Percentiles rank a stretch among this genome's conserved stretches.
phyloP scores from a whole-genome alignment of 2,888 invertebrate species.

The Scaptodrosophila latifasciaeformis region DNA sequence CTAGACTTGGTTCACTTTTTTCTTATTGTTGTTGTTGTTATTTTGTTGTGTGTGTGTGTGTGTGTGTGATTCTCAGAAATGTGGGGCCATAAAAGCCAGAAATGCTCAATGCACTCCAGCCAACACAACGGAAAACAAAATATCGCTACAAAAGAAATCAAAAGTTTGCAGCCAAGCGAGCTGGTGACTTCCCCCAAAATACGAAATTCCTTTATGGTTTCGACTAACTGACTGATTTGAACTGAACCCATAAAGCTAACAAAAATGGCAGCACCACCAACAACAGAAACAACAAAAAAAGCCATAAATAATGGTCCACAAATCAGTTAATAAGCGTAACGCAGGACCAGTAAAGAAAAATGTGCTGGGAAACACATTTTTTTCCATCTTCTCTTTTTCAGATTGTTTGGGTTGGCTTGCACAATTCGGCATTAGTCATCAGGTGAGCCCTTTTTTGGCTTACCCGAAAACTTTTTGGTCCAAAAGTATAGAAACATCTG shows the following conservation, averaged over 20 bases:
- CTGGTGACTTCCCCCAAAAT: neutral
- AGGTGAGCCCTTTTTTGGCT: too few relatives aligned
- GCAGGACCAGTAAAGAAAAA: constrained; percentile 28
- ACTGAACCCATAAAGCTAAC: constrained; percentile 6
- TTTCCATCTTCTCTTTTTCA: too few relatives aligned
- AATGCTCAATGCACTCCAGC: constrained; percentile 4
- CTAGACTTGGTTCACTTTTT: constrained; percentile 11
- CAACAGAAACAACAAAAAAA: constrained; percentile 32
- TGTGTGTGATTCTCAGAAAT: constrained; percentile 11
- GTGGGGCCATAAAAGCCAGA: constrained; percentile 2
- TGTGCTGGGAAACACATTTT: too few relatives aligned
- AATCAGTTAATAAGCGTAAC: constrained; percentile 37
- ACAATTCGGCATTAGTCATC: too few relatives aligned
- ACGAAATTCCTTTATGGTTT: constrained; percentile 23
- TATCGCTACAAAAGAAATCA: constrained; percentile 12
- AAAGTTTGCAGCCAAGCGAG: constrained; percentile 1
- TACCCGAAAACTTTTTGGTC: neutral
- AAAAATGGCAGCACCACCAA: constrained; percentile 24
- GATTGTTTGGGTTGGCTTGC: too few relatives aligned
- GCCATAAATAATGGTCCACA: constrained; percentile 39
- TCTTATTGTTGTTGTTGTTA: too few relatives aligned
- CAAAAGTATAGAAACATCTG: neutral
- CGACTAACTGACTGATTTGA: constrained; percentile 33
- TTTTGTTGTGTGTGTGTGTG: neutral
- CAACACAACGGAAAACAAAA: neutral